Conservation (phyloP, 2,797 vertebrate species). For the Tokudaia muenninki region DNA sequence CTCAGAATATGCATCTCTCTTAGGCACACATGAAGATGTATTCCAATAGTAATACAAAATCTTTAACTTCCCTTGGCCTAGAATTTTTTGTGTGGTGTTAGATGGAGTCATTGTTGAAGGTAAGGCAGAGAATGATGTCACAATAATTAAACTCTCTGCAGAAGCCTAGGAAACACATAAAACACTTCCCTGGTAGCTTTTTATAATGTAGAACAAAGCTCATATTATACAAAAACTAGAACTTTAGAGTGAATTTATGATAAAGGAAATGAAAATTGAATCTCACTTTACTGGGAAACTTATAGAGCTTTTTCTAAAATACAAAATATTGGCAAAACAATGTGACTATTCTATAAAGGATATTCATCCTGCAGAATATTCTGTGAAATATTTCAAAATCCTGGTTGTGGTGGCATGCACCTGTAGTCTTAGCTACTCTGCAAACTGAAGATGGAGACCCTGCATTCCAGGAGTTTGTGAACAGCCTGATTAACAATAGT, state of each 20-base stretch:
- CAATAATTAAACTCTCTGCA: neutral
- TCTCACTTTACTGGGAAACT: neutral
- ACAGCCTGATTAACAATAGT: neutral
- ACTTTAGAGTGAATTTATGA: conserved; percentile 51
- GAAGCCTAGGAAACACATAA: neutral
- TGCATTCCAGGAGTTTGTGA: neutral
- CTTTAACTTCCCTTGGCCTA: conserved; percentile 50
- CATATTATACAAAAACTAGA: conserved; percentile 35
- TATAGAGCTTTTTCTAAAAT: conserved; percentile 10
- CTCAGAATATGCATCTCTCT: neutral
- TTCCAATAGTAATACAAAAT: conserved; percentile 43
- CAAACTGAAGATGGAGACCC: neutral
- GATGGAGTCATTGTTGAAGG: conserved; percentile 17
- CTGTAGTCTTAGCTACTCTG: neutral
- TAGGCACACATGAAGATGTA: conserved; percentile 3
- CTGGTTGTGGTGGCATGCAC: neutral
- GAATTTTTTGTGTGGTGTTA: neutral
- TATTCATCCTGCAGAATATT: neutral
- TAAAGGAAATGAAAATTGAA: neutral
- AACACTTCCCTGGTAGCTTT: neutral
- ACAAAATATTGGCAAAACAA: conserved; percentile 9
- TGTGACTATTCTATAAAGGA: neutral
- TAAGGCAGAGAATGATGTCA: conserved; percentile 14
- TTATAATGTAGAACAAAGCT: conserved; percentile 49
- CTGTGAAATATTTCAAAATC: neutral